These are phyloP conservation scores for Cynocephalus volans DNA, from an alignment of 2,113 vertebrate species.

Conservation along the genomic window DNA sequence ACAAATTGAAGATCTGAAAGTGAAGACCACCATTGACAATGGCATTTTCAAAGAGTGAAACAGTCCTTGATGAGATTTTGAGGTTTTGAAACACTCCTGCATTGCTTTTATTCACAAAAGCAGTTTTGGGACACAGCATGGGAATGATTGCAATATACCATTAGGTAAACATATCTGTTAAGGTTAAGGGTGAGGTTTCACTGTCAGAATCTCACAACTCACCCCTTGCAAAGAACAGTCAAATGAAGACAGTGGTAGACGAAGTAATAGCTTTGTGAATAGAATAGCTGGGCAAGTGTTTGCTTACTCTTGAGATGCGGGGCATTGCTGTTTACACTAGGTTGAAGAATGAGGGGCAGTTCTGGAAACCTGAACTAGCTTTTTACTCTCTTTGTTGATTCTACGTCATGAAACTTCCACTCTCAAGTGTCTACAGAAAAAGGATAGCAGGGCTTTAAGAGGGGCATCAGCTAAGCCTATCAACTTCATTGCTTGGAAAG, in stretches of 20 bases:
- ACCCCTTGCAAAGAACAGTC: neutral
- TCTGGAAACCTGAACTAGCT: neutral
- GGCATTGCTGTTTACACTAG: neutral
- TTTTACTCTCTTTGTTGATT: constrained; percentile 33
- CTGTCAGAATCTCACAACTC: neutral
- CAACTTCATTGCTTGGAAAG: neutral
- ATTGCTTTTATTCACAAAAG: neutral
- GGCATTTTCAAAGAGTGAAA: constrained; percentile 15
- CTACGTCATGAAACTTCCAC: neutral
- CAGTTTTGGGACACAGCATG: neutral
- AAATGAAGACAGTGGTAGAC: neutral
- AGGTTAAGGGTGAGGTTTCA: constrained; percentile 34
- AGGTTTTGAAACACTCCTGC: neutral
- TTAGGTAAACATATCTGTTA: neutral
- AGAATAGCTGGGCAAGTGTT: neutral
- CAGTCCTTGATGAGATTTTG: neutral
- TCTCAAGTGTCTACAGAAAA: neutral
- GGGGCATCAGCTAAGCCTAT: neutral
- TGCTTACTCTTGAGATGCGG: neutral
- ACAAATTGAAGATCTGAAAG: neutral
- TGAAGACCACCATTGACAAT: neutral
- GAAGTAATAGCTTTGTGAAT: neutral
- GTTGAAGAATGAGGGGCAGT: neutral
- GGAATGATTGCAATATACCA: neutral
- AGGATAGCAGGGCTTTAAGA: neutral